Conservation (phyloP, 1,140 invertebrate genomes). For the Halictus rubicundus region DNA sequence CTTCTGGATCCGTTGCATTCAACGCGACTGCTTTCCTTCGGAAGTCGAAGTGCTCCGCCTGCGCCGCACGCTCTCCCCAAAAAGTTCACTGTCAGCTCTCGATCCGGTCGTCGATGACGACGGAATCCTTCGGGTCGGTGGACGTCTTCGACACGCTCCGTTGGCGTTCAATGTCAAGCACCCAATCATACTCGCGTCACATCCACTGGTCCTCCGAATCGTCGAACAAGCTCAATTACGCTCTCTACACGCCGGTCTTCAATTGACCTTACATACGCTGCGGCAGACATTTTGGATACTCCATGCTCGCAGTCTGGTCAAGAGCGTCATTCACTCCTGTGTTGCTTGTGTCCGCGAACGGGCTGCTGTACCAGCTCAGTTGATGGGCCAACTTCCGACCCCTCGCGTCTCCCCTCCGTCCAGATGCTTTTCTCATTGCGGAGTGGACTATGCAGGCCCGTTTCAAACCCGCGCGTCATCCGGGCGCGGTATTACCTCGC, state of each 20-base stretch:
- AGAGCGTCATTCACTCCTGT: conserved; percentile 54
- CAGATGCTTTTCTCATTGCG: conserved; percentile 70
- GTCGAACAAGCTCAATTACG: conserved; percentile 30
- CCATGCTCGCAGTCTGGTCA: conserved; percentile 50
- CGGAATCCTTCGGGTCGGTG: background rate
- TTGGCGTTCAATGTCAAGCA: background rate
- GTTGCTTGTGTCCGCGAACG: conserved; percentile 39
- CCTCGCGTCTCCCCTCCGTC: conserved; percentile 50
- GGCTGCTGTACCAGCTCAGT: conserved; percentile 37
- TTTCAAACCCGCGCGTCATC: conserved; percentile 62
- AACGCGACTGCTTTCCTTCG: too few species aligned
- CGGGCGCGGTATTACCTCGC: conserved; percentile 38
- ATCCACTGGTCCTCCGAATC: background rate
- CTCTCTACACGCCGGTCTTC: conserved; percentile 48
- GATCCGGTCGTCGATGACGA: background rate
- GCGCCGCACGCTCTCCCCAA: background rate
- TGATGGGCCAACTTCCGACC: conserved; percentile 73
- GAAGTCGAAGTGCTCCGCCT: background rate
- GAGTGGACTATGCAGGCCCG: conserved; percentile 76
- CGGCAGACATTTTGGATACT: conserved; percentile 62
- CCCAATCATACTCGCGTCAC: background rate
- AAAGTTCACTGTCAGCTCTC: background rate
- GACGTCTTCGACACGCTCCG: background rate
- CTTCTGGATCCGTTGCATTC: too few species aligned
- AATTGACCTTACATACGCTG: conserved; percentile 10